Conservation (phyloP, 2,797 vertebrate species). For the Bovichtus variegatus region DNA sequence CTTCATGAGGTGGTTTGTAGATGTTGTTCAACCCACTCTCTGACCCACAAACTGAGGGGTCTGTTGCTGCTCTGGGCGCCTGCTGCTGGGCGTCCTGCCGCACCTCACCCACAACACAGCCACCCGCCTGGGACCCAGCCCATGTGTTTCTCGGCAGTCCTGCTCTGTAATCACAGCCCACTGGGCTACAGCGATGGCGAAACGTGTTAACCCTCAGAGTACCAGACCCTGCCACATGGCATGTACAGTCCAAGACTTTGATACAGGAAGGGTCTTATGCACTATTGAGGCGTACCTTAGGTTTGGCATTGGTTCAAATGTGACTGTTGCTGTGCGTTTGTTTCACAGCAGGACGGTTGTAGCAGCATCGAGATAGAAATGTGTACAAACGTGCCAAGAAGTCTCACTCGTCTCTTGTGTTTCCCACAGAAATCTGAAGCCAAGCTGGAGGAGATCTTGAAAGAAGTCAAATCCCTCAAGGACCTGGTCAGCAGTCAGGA, state of each 20-base stretch:
- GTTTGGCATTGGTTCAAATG: background rate
- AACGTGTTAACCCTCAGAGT: constrained; percentile 63
- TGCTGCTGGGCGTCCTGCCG: constrained; percentile 64
- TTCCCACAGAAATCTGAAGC: constrained; percentile 90
- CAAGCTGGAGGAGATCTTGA: constrained; percentile 97
- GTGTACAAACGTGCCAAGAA: background rate
- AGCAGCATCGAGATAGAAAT: background rate
- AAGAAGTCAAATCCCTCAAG: constrained; percentile 96
- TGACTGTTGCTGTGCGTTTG: background rate
- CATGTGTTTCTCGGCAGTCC: constrained; percentile 50
- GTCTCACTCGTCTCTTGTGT: constrained; percentile 15
- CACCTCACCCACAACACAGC: constrained; percentile 75
- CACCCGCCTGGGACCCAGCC: constrained; percentile 64
- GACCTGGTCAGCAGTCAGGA: constrained; percentile 95
- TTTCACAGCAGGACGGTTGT: background rate
- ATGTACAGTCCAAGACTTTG: background rate
- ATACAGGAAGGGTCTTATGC: background rate
- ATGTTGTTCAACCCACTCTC: constrained; percentile 45
- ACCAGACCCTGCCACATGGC: constrained; percentile 29
- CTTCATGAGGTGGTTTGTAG: constrained; percentile 47
- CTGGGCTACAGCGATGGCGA: constrained; percentile 36
- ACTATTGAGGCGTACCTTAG: background rate
- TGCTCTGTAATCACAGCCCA: constrained; percentile 78
- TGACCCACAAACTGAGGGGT: constrained; percentile 64
- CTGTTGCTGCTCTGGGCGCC: constrained; percentile 52